A percentile compares a stretch with the other conserved stretches of the same genome.
phyloP scores from a whole-genome alignment of 2,797 vertebrate species.

The Nannoperca australis region DNA sequence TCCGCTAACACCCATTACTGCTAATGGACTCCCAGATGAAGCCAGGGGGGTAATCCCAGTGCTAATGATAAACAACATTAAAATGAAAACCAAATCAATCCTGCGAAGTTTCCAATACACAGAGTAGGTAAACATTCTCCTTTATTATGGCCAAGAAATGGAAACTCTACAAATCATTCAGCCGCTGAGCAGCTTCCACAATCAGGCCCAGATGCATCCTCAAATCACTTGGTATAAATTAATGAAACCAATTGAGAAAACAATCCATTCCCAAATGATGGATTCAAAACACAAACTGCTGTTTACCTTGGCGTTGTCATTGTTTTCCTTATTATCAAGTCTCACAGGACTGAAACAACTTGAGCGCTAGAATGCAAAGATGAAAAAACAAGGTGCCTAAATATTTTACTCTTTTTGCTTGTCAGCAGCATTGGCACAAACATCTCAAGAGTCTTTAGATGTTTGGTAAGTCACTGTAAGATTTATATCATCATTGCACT shows the following conservation, averaged over 20 bases:
- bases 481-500: conserved; percentile 25
- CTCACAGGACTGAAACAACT: conserved; percentile 62
- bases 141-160: conserved; percentile 79
- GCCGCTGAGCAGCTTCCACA: conserved; percentile 67
- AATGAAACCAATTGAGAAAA: conserved; percentile 80
- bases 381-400: conserved; percentile 42
- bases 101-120: conserved; percentile 79
- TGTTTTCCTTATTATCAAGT: conserved; percentile 71
- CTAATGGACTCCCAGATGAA: conserved; percentile 87
- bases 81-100: conserved; percentile 88
- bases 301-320: conserved; percentile 72
- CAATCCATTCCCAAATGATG: conserved; percentile 79
- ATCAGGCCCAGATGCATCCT: conserved; percentile 80
- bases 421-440: conserved; percentile 32
- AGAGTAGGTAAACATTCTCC: conserved; percentile 82
- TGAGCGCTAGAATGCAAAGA: conserved; percentile 58
- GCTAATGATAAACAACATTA: conserved; percentile 89
- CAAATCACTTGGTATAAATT: conserved; percentile 78
- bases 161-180: conserved; percentile 82
- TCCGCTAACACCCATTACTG: conserved; percentile 85
- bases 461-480: conserved; percentile 17
- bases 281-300: conserved; percentile 75
- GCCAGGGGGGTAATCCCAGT: conserved; percentile 81
- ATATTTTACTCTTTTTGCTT: conserved; percentile 28
- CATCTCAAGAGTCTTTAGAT: conserved; percentile 16